Base-by-base conservation (phyloP, 2,888 invertebrate species). In the Coelogynopora nodosa region DNA sequence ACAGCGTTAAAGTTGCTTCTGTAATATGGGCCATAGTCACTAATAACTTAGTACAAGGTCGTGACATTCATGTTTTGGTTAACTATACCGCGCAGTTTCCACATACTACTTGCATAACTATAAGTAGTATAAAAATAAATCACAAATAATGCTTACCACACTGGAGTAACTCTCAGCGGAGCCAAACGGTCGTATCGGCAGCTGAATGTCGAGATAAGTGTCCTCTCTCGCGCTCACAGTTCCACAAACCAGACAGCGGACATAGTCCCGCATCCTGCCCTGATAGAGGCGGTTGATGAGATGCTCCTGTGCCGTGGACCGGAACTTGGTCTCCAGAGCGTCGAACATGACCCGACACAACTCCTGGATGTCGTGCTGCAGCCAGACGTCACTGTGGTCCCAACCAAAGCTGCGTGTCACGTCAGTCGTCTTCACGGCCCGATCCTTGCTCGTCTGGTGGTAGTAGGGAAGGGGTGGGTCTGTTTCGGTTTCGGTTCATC, bases 341-440 rank as follows among this genome's bases (percentile, higher is more conserved):
- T 96, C 96, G 91, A 96, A 96, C 95, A 96, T 96, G 5, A 96
- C 95, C 81, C 96, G 93, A 90, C 95, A 96, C 86, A 96, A 92
- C 91, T 96, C 96, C 91, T 96, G 96, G 84, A 96, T 95, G 90
- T 96, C 96, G 90, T 96, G 96, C 90, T 96, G 96, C 89, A 96
- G 95, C 95, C 96, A 96, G 0, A 95, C 92, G 91, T 96, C 95
- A 87, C 95, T 94, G 67, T 95, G 95, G 90, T 95, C 95, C 96
- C 96, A 97, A 30, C 96, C 96, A 92, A 96, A 97, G 90, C 96
- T 96, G 88, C 94, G 94, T 0, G 96, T 96, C 87, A 96, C 92
- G 89, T 96, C 95, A 18, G 95, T 96, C 0, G 96, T 97, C 91
- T 96, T 96, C 13, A 96, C 94, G 0, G 96, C 95, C 29, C 94